Evolutionary conservation across 2,888 invertebrate genomes (phyloP), one percentile per base, ranked within the genome.

Genomic region (Tetropium fuscum): DNA sequence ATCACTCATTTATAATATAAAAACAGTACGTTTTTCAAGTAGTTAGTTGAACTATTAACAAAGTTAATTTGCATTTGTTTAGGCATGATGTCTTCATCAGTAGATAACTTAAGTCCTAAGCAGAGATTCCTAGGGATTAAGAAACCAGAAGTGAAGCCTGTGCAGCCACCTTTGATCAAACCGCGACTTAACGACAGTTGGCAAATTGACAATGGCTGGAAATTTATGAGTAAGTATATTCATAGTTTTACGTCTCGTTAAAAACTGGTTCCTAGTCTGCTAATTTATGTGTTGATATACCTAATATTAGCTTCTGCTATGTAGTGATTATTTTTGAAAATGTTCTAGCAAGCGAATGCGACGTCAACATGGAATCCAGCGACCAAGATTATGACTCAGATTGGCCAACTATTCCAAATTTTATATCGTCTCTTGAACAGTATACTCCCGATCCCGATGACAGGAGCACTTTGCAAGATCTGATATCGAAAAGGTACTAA

Each of bases 171-270:
- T 0, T 85, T 87, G 67, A 86, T 90, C 69, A 84, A 79, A 66
- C 73, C 71, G 76, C 83, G 72, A 78, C 80, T 66, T 0, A 84
- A 64, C 80, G 85, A 85, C 57, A 87, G 90, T 60, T 94, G 94
- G 94, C 89, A 92, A 66, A 87, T 95, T 60, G 94, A 94, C 82
- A 93, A 93, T 73, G 93, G 94, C 81, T 94, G 94, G 94, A 93
- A 94, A 81, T 95, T 94, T 80, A 91, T 93, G 82, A 90, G 91
- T 87, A 86, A 86, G 85, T 83, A n/a, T n/a, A n/a, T n/a, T n/a
- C n/a, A n/a, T n/a, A n/a, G n/a, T n/a, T n/a, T n/a, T n/a, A n/a
- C n/a, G n/a, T n/a, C n/a, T n/a, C n/a, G n/a, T n/a, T n/a, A n/a
- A n/a, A n/a, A n/a, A n/a, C n/a, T n/a, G n/a, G n/a, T n/a, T n/a